Conservation (phyloP, 2,797 vertebrate species). For the Erethizon dorsatum region DNA sequence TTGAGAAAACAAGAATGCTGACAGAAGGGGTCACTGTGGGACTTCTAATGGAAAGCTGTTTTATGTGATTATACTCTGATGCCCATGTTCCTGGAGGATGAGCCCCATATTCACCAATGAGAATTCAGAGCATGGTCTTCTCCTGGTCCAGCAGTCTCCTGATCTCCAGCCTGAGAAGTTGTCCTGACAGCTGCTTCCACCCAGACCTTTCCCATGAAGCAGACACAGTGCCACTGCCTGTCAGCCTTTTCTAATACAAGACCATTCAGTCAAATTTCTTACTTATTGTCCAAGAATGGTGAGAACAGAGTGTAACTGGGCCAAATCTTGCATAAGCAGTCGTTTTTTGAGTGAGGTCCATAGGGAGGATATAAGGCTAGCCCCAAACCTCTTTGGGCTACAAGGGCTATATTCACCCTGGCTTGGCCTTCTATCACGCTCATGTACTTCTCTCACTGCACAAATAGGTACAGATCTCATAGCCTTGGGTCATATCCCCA, state of each 20-base stretch:
- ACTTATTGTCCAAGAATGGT: background rate
- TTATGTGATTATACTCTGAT: background rate
- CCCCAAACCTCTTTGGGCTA: background rate
- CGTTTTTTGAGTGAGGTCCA: background rate
- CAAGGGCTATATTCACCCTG: background rate
- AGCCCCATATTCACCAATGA: background rate
- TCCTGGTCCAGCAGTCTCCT: background rate
- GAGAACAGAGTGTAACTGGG: background rate
- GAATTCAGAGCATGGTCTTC: background rate
- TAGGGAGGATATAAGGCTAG: background rate
- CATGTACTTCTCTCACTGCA: background rate
- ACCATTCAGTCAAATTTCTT: background rate
- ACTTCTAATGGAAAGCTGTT: background rate
- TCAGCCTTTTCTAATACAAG: background rate
- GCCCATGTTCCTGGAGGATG: background rate
- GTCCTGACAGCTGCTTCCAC: background rate
- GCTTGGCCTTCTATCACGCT: background rate
- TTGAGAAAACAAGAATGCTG: background rate
- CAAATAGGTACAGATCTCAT: background rate
- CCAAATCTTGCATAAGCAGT: background rate
- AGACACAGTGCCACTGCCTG: no score
- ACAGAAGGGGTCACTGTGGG: background rate
- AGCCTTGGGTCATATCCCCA: background rate
- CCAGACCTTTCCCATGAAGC: background rate
- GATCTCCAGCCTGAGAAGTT: background rate